A percentile compares a stretch with the other conserved stretches of the same genome.
phyloP scores from a whole-genome alignment of 2,888 invertebrate species.

The Drosophila longiperda region DNA sequence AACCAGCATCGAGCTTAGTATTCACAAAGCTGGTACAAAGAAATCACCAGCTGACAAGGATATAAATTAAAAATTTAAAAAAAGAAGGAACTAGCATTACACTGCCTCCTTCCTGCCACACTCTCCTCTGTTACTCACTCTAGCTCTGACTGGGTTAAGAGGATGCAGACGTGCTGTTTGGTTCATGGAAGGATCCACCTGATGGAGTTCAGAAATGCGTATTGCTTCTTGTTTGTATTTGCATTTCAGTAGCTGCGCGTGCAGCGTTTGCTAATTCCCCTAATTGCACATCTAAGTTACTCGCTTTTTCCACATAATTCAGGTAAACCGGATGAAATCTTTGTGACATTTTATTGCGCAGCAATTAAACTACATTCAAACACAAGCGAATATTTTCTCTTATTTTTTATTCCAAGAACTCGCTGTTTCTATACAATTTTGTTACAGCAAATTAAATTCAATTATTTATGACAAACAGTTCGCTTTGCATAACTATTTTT shows the following conservation, averaged over 20 bases:
- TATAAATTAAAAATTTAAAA: slow-evolving; percentile 7
- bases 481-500: background rate
- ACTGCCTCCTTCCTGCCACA: background rate
- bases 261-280: background rate
- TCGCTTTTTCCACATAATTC: slow-evolving; percentile 16
- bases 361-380: slow-evolving; percentile 1
- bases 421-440: background rate
- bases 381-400: background rate
- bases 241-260: slow-evolving; percentile 1
- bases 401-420: background rate
- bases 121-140: accelerated
- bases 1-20: background rate
- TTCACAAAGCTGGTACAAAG: slow-evolving; percentile 19
- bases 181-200: slow-evolving; percentile 30
- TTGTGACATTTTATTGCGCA: slow-evolving; percentile 21
- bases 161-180: slow-evolving; percentile 30
- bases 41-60: slow-evolving; percentile 22
- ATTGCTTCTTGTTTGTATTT: background rate
- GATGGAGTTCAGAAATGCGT: slow-evolving; percentile 8
- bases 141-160: slow-evolving; percentile 16
- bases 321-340: background rate
- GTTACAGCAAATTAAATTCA: background rate
- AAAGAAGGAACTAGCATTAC: slow-evolving; percentile 18
- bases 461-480: background rate
- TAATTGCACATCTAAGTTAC: slow-evolving; percentile 13